phyloP scores from a whole-genome alignment of 1,140 invertebrate species.

The Achroia grisella region DNA sequence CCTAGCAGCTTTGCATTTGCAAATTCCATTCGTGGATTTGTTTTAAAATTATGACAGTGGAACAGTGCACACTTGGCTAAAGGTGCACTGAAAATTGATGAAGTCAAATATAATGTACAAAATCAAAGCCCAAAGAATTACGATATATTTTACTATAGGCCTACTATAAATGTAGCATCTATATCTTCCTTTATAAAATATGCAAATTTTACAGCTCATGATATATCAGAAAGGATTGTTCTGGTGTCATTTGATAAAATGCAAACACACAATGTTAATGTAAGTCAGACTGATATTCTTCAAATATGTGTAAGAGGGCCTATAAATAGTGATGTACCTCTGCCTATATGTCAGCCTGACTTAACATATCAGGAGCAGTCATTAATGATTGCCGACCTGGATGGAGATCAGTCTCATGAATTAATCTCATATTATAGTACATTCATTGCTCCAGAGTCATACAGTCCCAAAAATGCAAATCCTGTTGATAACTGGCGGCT shows the following conservation, averaged over 20 bases:
- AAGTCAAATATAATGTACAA: constrained; percentile 59
- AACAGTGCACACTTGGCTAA: constrained; percentile 67
- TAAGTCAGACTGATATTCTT: constrained; percentile 81
- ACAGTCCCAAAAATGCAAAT: constrained; percentile 57
- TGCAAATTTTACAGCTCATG: constrained; percentile 65
- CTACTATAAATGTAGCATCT: constrained; percentile 48
- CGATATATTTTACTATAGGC: constrained; percentile 56
- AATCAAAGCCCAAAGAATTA: constrained; percentile 61
- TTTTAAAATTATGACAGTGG: constrained; percentile 88
- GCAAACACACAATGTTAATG: constrained; percentile 81
- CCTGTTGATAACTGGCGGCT: constrained; percentile 73
- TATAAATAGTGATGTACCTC: constrained; percentile 41
- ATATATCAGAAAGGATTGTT: constrained; percentile 81
- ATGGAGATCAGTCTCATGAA: constrained; percentile 82
- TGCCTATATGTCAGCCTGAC: constrained; percentile 81
- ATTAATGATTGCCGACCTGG: constrained; percentile 81
- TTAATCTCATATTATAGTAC: constrained; percentile 82
- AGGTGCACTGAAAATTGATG: constrained; percentile 63
- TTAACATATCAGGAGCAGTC: constrained; percentile 80
- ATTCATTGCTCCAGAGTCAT: constrained; percentile 70
- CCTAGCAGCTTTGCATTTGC: constrained; percentile 78
- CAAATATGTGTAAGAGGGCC: constrained; percentile 78
- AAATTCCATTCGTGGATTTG: constrained; percentile 80
- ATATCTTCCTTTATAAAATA: constrained; percentile 63
- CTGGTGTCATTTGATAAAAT: constrained; percentile 84